Base-by-base conservation (phyloP, 2,888 invertebrate genomes). In the Trissoscelio sp. region DNA sequence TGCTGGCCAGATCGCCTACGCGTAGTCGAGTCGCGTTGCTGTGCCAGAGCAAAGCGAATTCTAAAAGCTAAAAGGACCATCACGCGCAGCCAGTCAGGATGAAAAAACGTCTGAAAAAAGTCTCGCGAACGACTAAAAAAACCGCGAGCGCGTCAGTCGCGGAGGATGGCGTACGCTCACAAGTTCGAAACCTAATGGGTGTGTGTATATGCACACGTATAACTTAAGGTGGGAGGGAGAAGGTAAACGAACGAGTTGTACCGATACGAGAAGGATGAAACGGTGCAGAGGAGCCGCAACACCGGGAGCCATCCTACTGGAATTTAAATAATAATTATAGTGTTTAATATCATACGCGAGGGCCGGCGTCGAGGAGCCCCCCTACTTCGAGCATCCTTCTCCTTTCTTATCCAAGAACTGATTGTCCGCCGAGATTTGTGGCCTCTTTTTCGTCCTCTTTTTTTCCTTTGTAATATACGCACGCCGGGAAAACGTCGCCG, bases 291-390 rank as follows among this genome's bases (percentile, higher is more conserved):
- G 83, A 83, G 86, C 85, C 86, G 87, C 89, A 91, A 91, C 88
- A 90, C 91, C 90, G 88, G 91, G 89, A 91, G 91, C 90, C 89
- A 89, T 90, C 90, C 88, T 88, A 89, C 89, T 89, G 89, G 89
- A 91, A 91, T 91, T 91, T 91, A 89, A 91, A 91, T 91, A 90
- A 90, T 90, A 89, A 90, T 91, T 90, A 91, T 90, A 89, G 89
- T 90, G 88, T 90, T 90, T 91, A 91, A 90, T 90, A 90, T 89
- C 89, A 90, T 89, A 88, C 87, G 86, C 88, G 83, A 73, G 78
- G 73, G 72, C 44, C 77, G n/a, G n/a, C n/a, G n/a, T 81, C 67
- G 44, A 55, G 70, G 28, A 67, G 60, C 58, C 66, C 55, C 53
- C 6, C 6, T 28, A 60, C 83, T 81, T 42, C 57, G 69, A 39